Percentiles rank a stretch among this genome's conserved stretches.
Evolutionary conservation across 2,797 vertebrate species (phyloP).

Genomic region (Triplophysa yarkandensis): DNA sequence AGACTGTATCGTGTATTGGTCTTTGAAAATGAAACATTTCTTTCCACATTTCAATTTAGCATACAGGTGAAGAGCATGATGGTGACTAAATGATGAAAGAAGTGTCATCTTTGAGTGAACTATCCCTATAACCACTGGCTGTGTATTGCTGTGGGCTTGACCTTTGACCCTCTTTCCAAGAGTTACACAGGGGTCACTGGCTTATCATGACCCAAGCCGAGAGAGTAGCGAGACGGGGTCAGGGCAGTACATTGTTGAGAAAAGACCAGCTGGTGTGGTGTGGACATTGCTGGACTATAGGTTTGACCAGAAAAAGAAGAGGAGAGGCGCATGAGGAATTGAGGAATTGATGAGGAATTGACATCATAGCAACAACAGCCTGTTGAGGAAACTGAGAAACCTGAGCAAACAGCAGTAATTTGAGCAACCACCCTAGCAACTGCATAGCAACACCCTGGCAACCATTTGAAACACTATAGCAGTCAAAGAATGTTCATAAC

Average conservation of each 20-base stretch:
- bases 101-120: background rate
- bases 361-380: too few species aligned
- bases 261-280: constrained; percentile 22
- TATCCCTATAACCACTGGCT: constrained; percentile 52
- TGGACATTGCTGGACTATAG: constrained; percentile 1
- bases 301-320: constrained; percentile 8
- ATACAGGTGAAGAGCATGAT: background rate
- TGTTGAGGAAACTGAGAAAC: too few species aligned
- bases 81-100: background rate
- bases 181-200: constrained; percentile 48
- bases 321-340: background rate
- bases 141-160: constrained; percentile 61
- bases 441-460: too few species aligned
- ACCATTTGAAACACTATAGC: too few species aligned
- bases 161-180: constrained; percentile 49
- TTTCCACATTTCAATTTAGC: background rate
- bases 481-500: too few species aligned
- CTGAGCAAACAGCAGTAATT: too few species aligned
- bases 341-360: background rate
- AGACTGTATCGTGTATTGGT: background rate
- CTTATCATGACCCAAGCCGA: constrained; percentile 51
- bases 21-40: background rate
- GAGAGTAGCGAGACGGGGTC: constrained; percentile 64
- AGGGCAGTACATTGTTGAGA: constrained; percentile 61
- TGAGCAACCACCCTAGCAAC: too few species aligned